Evolutionary conservation across 1,140 invertebrate genomes (phyloP), one percentile per base, ranked within the genome.

Genomic region (Oryctes rhinoceros): DNA sequence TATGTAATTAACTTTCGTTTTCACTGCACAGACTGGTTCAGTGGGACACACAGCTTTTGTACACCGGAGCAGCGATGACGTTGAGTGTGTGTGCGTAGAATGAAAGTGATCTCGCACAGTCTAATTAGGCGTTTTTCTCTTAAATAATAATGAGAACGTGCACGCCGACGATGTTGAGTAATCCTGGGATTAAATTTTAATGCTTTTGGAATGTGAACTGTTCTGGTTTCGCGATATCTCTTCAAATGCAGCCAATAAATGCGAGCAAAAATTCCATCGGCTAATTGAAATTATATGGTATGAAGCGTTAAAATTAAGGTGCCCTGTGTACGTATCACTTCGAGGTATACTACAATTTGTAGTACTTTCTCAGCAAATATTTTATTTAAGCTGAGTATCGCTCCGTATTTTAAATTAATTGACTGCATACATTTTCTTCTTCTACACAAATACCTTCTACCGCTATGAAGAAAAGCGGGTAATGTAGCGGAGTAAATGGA

Each of bases 21-120:
- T 79, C 78, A 79, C 78, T 79, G 35, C 47, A 37, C 49, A 44
- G 78, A 79, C 78, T 79, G 78, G 78, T 79, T 79, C 78, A 79
- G 78, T 79, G 78, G 78, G 78, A 79, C 78, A 62, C 24, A n/a
- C 78, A 44, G 67, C 78, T 78, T 78, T 78, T 78, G 49, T 78
- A 78, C 59, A 35, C 53, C 78, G 35, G 20, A 71, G 7, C 24
- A 9, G 4, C 18, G 7, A 9, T 71, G 24, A 20, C 3, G 18
- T 20, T 37, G 24, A 13, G 35, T 24, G 37, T 79, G 78, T 65
- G 67, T 76, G 75, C 20, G 75, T 76, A 37, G 37, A 78, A 79
- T 67, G 78, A 79, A 79, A 79, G 78, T 79, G 37, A 79, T 76
- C 75, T 76, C 44, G 75, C 75, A 39, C 75, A 9, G 65, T 35